Percentiles rank a stretch among this genome's conserved stretches.
Evolutionary conservation across 2,888 invertebrate genomes (phyloP).

Genomic region (Lasioglossum leucozonium): DNA sequence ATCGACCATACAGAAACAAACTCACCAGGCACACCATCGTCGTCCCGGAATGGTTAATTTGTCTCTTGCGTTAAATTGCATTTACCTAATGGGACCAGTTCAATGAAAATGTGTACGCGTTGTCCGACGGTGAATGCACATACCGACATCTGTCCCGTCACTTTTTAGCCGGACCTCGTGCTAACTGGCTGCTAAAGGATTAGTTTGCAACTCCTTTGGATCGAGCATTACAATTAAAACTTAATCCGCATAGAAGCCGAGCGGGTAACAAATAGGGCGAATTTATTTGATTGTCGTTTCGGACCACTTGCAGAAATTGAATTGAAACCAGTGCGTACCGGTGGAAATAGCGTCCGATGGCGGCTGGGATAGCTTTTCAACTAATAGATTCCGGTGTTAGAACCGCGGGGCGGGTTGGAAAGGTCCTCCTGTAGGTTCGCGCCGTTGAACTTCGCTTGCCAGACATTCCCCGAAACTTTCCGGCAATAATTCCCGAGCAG

Average conservation of each 20-base stretch:
- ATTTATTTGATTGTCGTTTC: conserved; percentile 1
- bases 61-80: too few species aligned
- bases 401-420: neutral
- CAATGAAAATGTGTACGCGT: too few species aligned
- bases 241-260: neutral
- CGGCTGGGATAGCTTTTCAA: neutral
- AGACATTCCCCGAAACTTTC: conserved; percentile 24
- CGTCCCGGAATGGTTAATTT: too few species aligned
- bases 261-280: neutral
- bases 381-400: neutral
- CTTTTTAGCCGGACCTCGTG: neutral
- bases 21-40: too few species aligned
- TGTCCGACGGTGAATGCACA: neutral
- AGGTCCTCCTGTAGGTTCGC: conserved; percentile 13
- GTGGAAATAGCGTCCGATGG: neutral
- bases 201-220: too few species aligned
- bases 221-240: neutral
- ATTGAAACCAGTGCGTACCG: neutral
- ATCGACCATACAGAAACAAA: too few species aligned
- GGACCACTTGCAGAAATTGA: neutral
- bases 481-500: conserved; percentile 49
- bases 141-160: neutral
- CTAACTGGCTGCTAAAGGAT: neutral
- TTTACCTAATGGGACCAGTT: neutral
- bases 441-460: conserved; percentile 21